These are phyloP conservation scores for Rhopalosiphum maidis DNA, from an alignment of 1,140 invertebrate species.

Conservation along the genomic window DNA sequence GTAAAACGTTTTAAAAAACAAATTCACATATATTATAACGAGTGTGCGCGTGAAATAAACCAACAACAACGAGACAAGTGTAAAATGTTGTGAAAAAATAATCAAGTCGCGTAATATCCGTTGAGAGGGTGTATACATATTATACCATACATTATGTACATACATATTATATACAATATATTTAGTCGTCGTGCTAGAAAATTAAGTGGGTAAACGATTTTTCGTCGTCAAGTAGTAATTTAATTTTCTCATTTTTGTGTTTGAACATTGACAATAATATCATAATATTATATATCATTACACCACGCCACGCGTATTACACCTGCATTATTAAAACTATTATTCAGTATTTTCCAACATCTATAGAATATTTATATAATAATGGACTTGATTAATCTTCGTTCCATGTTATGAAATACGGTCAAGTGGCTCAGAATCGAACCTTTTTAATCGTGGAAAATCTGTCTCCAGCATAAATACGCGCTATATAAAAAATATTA, in stretches of 20 bases:
- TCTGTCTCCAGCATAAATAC: not conserved
- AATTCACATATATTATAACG: not conserved
- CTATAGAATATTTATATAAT: not conserved
- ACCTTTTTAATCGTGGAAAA: not conserved
- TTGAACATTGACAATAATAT: not conserved
- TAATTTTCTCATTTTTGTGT: not conserved
- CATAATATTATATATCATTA: not conserved
- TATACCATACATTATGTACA: not conserved
- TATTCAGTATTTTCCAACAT: not conserved
- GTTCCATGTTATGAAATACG: not conserved
- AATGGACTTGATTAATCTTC: not conserved
- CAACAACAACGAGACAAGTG: not conserved
- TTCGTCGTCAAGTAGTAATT: constrained; percentile 1
- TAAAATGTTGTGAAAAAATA: not conserved
- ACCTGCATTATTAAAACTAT: not conserved
- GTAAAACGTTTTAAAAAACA: not conserved
- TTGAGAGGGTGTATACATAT: not conserved
- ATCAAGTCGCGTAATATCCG: not conserved
- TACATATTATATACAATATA: not conserved
- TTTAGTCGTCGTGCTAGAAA: not conserved
- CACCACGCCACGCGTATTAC: not conserved
- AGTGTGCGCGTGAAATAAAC: not conserved
- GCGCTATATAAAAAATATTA: not conserved
- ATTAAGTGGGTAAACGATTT: constrained; percentile 15
- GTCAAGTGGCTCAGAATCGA: not conserved